Conservation (phyloP, 1,140 invertebrate species). For the Phymorhynchus buccinoides region DNA sequence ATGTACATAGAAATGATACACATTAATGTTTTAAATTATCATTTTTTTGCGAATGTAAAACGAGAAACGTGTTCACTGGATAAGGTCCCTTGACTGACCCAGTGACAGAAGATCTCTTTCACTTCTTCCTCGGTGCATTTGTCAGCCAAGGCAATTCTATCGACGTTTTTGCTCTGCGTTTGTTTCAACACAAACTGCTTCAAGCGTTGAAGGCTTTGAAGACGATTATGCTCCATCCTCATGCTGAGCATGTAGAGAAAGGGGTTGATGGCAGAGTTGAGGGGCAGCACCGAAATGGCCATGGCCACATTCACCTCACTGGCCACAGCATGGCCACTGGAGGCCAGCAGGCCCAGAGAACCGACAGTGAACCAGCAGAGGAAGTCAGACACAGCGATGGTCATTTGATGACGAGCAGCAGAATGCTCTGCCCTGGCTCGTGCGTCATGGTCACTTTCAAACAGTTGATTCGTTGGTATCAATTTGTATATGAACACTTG, state of each 20-base stretch:
- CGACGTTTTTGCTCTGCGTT: neutral
- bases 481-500: neutral
- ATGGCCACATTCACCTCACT: neutral
- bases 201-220: neutral
- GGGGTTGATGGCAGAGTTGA: conserved; percentile 39
- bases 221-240: neutral
- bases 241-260: conserved; percentile 40
- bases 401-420: neutral
- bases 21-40: too few relatives aligned
- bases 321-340: neutral
- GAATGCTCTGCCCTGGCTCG: neutral
- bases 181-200: neutral
- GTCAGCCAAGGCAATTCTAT: neutral
- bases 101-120: neutral
- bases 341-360: conserved; percentile 10
- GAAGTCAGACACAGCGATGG: conserved; percentile 8
- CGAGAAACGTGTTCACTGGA: neutral
- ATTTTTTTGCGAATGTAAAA: too few relatives aligned
- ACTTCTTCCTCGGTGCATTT: neutral
- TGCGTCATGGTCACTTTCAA: neutral
- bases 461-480: neutral
- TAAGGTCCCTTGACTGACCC: neutral
- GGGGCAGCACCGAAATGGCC: conserved; percentile 6
- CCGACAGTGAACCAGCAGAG: conserved; percentile 10
- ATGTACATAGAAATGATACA: too few relatives aligned